Conservation (phyloP, 2,888 invertebrate genomes). For the Agriopis leucophaearia region DNA sequence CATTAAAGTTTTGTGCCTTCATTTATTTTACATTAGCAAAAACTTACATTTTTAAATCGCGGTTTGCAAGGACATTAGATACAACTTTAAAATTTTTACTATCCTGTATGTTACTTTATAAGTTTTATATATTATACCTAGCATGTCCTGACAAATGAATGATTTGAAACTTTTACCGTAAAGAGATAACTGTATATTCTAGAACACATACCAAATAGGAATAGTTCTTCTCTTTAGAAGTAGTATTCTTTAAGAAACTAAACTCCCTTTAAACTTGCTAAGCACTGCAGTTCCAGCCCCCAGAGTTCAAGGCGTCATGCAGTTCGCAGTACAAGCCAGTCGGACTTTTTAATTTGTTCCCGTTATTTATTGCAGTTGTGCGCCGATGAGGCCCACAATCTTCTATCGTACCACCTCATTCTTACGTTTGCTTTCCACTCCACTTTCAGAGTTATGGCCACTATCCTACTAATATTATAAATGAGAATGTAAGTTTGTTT, state of each 20-base stretch:
- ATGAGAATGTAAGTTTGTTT: too few relatives aligned
- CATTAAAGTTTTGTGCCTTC: too few relatives aligned
- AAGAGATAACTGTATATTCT: too few relatives aligned
- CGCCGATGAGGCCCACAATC: conserved; percentile 46
- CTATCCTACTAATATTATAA: too few relatives aligned
- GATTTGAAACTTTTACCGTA: too few relatives aligned
- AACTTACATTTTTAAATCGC: too few relatives aligned
- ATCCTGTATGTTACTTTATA: too few relatives aligned
- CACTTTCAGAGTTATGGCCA: background rate
- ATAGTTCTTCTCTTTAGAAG: background rate
- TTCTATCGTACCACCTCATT: conserved; percentile 12
- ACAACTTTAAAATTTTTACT: too few relatives aligned
- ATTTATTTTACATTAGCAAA: too few relatives aligned
- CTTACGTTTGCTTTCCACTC: conserved; percentile 9
- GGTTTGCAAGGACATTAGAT: too few relatives aligned
- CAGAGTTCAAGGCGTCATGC: conserved; percentile 37
- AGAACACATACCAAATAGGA: background rate
- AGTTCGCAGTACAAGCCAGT: conserved; percentile 43
- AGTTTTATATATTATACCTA: too few relatives aligned
- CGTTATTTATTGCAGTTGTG: conserved; percentile 68
- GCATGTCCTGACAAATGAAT: too few relatives aligned
- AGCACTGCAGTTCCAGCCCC: conserved; percentile 7
- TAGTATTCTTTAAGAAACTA: conserved; percentile 5
- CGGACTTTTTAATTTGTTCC: conserved; percentile 73
- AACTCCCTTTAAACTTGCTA: conserved; percentile 9